phyloP scores from a whole-genome alignment of 1,140 invertebrate species.

The Dreissena polymorpha region DNA sequence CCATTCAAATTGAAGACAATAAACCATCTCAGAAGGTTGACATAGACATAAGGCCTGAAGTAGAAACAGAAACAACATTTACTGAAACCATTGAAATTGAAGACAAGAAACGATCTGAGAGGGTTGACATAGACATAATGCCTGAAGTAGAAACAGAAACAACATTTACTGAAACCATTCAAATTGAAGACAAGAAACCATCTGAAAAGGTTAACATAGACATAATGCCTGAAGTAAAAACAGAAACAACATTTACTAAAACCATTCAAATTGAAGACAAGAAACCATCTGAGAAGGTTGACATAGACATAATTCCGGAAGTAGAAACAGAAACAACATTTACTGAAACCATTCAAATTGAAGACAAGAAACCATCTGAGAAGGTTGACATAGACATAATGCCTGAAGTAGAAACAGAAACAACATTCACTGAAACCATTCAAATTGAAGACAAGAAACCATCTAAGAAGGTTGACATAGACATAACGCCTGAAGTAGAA shows the following conservation, averaged over 20 bases:
- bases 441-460: background rate
- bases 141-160: background rate
- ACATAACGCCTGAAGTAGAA: conserved; percentile 28
- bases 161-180: conserved; percentile 11
- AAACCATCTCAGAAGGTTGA: background rate
- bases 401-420: background rate
- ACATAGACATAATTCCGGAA: background rate
- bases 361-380: background rate
- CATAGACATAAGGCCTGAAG: too few relatives aligned
- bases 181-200: background rate
- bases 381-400: background rate
- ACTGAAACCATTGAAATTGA: conserved; percentile 3
- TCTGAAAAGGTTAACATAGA: conserved; percentile 9
- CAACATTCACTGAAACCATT: background rate
- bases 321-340: background rate
- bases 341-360: background rate
- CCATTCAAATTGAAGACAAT: conserved; percentile 20
- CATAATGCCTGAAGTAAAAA: background rate
- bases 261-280: conserved; percentile 13
- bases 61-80: conserved; percentile 9
- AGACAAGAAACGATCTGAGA: background rate
- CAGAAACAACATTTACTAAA: background rate
- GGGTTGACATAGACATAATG: background rate
- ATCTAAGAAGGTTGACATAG: too few relatives aligned
- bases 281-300: background rate